Evolutionary conservation across 2,888 invertebrate genomes (phyloP).

Genomic region (Pegoplata infirma): DNA sequence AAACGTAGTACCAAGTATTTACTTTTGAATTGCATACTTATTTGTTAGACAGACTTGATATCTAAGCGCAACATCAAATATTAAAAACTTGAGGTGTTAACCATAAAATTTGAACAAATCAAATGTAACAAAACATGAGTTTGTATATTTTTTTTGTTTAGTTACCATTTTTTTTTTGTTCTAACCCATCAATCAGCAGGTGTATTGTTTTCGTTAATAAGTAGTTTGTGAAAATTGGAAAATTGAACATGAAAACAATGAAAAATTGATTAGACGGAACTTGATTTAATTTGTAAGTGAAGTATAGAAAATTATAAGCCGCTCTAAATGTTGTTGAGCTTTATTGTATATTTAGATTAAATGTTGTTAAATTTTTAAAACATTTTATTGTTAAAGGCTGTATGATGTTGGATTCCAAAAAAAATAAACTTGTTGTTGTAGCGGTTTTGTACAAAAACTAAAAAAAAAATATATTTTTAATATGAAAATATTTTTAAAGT

Average conservation of each 20-base stretch:
- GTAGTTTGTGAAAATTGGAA: conserved; percentile 55
- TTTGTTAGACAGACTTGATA: neutral
- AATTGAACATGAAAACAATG: conserved; percentile 48
- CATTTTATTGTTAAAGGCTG: no score
- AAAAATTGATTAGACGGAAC: conserved; percentile 35
- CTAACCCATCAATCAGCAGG: conserved; percentile 58
- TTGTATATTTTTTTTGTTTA: conserved; percentile 13
- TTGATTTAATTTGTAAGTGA: conserved; percentile 4
- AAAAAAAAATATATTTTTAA: no score
- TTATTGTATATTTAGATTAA: no score
- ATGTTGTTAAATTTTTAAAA: no score
- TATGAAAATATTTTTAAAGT: no score
- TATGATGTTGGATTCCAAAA: no score
- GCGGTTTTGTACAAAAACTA: no score
- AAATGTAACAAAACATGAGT: conserved; percentile 46
- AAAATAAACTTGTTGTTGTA: no score
- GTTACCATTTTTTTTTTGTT: conserved; percentile 1
- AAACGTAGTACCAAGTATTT: neutral
- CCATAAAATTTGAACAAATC: conserved; percentile 60
- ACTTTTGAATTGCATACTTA: neutral
- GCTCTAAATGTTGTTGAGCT: neutral
- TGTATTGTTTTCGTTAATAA: conserved; percentile 60
- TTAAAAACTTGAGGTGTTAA: conserved; percentile 49
- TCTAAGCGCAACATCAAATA: conserved; percentile 33
- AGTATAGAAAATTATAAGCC: neutral